Percentiles rank a stretch among this genome's conserved stretches.
Evolutionary conservation across 2,888 invertebrate species (phyloP).

Genomic region (Mycalesis mineus): DNA sequence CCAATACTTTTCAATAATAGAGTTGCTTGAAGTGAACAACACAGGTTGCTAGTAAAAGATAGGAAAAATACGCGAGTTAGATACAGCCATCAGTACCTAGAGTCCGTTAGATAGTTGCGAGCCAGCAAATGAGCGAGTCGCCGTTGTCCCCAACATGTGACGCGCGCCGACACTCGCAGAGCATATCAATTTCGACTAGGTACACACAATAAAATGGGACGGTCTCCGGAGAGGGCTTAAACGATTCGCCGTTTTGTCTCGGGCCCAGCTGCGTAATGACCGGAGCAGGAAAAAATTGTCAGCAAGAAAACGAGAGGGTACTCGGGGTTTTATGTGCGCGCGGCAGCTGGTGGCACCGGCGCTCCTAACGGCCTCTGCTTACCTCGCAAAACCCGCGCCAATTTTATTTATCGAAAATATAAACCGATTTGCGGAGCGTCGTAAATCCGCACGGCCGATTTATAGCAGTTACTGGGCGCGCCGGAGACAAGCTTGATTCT

Average conservation of each 20-base stretch:
- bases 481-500: slow-evolving; percentile 68
- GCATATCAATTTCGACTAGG: slow-evolving; percentile 77
- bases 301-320: slow-evolving; percentile 78
- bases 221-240: slow-evolving; percentile 78
- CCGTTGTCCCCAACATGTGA: slow-evolving; percentile 37
- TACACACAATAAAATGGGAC: slow-evolving; percentile 76
- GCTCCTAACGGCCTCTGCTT: slow-evolving; percentile 76
- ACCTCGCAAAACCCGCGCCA: slow-evolving; percentile 78
- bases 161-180: slow-evolving; percentile 48
- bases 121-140: slow-evolving; percentile 45
- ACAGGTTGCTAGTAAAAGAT: background rate
- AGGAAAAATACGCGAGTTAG: no score
- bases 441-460: slow-evolving; percentile 75
- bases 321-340: slow-evolving; percentile 75
- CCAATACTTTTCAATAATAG: background rate
- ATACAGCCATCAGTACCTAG: no score
- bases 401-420: slow-evolving; percentile 79
- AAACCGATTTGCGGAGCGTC: slow-evolving; percentile 77
- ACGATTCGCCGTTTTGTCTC: slow-evolving; percentile 79
- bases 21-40: background rate
- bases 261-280: slow-evolving; percentile 78
- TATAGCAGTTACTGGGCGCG: slow-evolving; percentile 73
- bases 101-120: slow-evolving; percentile 35
- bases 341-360: slow-evolving; percentile 49
- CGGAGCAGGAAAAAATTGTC: slow-evolving; percentile 77